phyloP scores from a whole-genome alignment of 2,113 vertebrate genomes.

The Pavo muticus region DNA sequence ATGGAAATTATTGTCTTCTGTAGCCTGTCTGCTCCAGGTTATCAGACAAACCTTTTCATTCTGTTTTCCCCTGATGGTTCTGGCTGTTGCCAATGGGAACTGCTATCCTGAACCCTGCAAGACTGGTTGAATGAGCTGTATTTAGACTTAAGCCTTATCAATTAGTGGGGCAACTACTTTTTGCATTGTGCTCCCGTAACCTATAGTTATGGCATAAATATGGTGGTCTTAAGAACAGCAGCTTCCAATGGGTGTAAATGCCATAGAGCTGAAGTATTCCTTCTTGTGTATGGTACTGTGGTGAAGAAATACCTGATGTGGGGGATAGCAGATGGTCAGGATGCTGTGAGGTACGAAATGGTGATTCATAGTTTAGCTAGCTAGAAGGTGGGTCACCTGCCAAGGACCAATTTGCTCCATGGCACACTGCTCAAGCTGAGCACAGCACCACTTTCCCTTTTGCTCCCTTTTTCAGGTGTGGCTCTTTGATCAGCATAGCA shows the following conservation, averaged over 20 bases:
- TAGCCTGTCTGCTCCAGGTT: neutral
- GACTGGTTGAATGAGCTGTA: neutral
- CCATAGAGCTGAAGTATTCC: neutral
- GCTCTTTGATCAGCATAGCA: neutral
- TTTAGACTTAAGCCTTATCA: neutral
- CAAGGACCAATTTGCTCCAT: neutral
- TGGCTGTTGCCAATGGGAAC: neutral
- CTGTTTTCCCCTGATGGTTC: neutral
- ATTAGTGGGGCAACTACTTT: neutral
- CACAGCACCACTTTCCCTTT: neutral
- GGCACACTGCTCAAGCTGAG: neutral
- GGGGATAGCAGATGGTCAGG: neutral
- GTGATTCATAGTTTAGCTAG: neutral
- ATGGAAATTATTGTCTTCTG: neutral
- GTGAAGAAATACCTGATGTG: fast-evolving
- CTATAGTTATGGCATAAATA: neutral
- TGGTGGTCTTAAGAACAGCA: neutral
- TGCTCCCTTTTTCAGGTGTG: neutral
- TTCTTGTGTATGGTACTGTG: neutral
- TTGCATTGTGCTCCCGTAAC: neutral
- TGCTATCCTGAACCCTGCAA: neutral
- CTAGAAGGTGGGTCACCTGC: neutral
- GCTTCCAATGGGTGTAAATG: neutral
- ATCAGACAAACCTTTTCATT: neutral
- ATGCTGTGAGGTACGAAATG: neutral